Base-by-base conservation (phyloP, 2,888 invertebrate genomes). In the Heteromyza rotundicornis region DNA sequence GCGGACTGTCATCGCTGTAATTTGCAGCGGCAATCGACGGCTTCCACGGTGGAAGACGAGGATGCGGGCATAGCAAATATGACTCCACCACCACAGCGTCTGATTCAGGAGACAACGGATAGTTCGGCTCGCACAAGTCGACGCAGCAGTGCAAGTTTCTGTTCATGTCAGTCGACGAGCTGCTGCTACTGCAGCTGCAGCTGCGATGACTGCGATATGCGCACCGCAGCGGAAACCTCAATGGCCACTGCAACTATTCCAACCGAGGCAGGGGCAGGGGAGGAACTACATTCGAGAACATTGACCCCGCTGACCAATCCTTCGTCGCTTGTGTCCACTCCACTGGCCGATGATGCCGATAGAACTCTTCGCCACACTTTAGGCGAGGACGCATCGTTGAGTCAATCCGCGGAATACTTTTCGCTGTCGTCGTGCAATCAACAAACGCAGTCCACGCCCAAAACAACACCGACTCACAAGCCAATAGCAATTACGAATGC, bases 351-450 rank as follows among this genome's bases (percentile, higher is more conserved):
- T 14, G 54, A 53, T 40, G 67, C 68, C 2, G 78, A 77, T 62
- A 70, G 72, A 12, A 79, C 78, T 2, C 70, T 79, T 64, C 70
- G 74, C 24, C 78, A 78, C 57, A 50, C 66, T 17, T 8, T 22
- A 68, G 77, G 73, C 14, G 79, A 79, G 67, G 74, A 73, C 7
- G 76, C 78, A 1, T 81, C 81, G 3, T 70, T 77, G 1, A 80
- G 80, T 47, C 80, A 80, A 62, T 81, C 81, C 2, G 81, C 80
- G 2, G 81, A 81, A 64, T 81, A 79, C 67, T 81, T 78, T 64
- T 81, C 81, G n/a, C 60, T 81, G 14, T 77, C 80, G 1, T 80
- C 80, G 19, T 67, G 66, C 23, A 73, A 74, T 59, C 73, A 67
- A n/a, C 67, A 68, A 19, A 68, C 68, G 10, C 70, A 71, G 12